Conservation (phyloP, 2,113 vertebrate genomes). For the Tinamus guttatus region DNA sequence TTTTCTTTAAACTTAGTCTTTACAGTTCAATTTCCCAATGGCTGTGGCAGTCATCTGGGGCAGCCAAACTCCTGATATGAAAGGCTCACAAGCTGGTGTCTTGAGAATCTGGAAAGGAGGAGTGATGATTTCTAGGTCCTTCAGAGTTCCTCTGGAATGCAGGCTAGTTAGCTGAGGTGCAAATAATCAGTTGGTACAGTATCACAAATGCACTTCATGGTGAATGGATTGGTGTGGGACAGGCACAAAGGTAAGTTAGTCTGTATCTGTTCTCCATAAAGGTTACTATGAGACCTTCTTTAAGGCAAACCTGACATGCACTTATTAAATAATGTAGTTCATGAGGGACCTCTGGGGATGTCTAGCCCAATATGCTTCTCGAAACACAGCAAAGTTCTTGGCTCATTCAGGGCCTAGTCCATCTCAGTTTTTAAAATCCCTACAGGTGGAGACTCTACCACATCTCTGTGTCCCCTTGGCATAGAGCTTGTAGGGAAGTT, state of each 20-base stretch:
- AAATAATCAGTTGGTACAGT: neutral
- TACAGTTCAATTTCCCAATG: accelerated
- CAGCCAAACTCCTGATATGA: neutral
- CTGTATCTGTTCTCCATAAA: neutral
- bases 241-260: neutral
- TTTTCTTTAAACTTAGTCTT: neutral
- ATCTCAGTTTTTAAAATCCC: neutral
- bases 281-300: neutral
- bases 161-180: neutral
- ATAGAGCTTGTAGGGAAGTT: neutral
- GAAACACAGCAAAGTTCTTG: neutral
- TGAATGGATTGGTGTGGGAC: neutral
- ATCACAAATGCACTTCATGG: neutral
- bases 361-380: neutral
- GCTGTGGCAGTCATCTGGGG: neutral
- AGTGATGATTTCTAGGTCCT: neutral
- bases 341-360: neutral
- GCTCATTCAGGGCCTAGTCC: neutral
- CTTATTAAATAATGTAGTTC: neutral
- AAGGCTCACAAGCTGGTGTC: neutral
- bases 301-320: neutral
- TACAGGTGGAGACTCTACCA: neutral
- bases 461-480: neutral
- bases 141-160: neutral
- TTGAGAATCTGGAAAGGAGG: neutral